phyloP scores from a whole-genome alignment of 2,888 invertebrate genomes.

The Dendrolimus houi region DNA sequence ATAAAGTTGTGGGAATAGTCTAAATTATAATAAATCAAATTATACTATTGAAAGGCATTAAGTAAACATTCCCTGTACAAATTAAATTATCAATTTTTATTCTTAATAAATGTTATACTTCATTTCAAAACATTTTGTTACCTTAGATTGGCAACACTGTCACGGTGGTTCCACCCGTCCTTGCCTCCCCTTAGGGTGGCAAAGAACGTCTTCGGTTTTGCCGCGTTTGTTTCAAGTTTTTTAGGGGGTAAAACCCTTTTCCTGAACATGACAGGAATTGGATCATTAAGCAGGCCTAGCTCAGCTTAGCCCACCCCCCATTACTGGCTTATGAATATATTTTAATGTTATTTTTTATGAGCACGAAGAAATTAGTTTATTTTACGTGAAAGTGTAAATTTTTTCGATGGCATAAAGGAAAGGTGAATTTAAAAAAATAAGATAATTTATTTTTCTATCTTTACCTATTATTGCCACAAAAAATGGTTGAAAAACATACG shows the following conservation, averaged over 20 bases:
- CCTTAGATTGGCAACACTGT: slow-evolving; percentile 16
- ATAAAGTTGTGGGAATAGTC: too few species aligned
- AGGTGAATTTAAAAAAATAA: too few species aligned
- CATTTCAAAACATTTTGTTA: too few species aligned
- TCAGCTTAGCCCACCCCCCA: slow-evolving; percentile 52
- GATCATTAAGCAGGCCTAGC: slow-evolving; percentile 74
- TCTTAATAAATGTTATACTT: too few species aligned
- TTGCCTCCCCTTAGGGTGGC: slow-evolving; percentile 35
- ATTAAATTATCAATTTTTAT: too few species aligned
- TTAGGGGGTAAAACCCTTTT: slow-evolving; percentile 73
- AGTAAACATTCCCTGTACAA: too few species aligned
- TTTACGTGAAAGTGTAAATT: too few species aligned
- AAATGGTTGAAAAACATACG: too few species aligned
- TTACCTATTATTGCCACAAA: too few species aligned
- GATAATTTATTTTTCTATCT: too few species aligned
- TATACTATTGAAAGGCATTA: too few species aligned
- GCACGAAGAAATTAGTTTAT: background rate
- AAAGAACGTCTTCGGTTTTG: slow-evolving; percentile 74
- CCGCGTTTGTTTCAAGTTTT: slow-evolving; percentile 76
- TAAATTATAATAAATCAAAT: too few species aligned
- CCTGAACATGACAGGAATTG: slow-evolving; percentile 76
- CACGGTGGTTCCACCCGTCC: slow-evolving; percentile 32
- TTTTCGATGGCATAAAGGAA: background rate
- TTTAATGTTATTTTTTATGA: slow-evolving; percentile 12
- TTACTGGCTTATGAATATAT: slow-evolving; percentile 29